A percentile compares a stretch with the other conserved stretches of the same genome.
Evolutionary conservation across 2,113 vertebrate species (phyloP).

Genomic region (Halcyon senegalensis): DNA sequence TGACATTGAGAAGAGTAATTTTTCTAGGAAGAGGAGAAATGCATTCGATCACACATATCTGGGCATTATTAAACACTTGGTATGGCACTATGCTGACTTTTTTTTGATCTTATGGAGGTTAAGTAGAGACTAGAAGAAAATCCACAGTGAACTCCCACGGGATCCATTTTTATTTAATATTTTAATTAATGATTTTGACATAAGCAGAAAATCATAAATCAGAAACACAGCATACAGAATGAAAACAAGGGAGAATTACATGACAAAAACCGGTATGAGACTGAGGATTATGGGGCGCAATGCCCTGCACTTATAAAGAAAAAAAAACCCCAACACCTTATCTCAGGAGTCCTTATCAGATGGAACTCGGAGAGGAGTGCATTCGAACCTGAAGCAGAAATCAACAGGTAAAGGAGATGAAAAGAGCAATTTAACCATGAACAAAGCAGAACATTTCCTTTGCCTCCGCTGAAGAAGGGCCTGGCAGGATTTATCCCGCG

Average conservation of each 20-base stretch:
- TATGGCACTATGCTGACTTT: neutral
- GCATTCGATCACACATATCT: neutral
- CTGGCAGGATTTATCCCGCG: no score
- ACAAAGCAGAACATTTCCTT: neutral
- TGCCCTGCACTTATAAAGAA: accelerated
- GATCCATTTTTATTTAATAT: neutral
- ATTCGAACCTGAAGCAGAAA: neutral
- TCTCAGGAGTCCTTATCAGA: neutral
- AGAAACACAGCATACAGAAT: neutral
- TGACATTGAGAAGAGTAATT: neutral
- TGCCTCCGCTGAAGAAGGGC: neutral
- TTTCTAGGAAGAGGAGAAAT: neutral
- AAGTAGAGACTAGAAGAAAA: neutral
- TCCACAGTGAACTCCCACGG: neutral
- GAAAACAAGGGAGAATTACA: neutral
- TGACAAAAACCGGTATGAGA: neutral
- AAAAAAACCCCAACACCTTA: accelerated
- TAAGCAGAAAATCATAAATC: neutral
- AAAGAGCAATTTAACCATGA: neutral
- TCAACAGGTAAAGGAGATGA: no score
- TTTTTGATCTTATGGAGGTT: neutral
- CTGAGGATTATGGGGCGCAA: neutral
- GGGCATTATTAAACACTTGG: neutral
- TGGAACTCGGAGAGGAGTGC: neutral
- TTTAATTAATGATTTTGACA: neutral